Percentiles rank a stretch among this genome's conserved stretches.
Conservation (phyloP, 1,140 invertebrate species). For the Drosophila ironensis region DNA sequence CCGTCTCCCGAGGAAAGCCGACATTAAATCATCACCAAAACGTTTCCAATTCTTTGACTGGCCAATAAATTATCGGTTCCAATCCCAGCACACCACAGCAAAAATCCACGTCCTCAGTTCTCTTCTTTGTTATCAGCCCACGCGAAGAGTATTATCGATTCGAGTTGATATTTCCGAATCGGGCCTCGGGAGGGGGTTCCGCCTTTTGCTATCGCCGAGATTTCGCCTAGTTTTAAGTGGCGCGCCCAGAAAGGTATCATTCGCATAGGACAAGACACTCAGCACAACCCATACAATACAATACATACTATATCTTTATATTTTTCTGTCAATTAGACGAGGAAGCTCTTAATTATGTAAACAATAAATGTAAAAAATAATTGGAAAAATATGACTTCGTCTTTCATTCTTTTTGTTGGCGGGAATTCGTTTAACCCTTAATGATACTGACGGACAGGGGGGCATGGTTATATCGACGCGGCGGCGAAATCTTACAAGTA, state of each 20-base stretch:
- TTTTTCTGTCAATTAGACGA: slow-evolving; percentile 72
- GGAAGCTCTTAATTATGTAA: slow-evolving; percentile 52
- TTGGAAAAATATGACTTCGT: neutral
- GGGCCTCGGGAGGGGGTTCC: slow-evolving; percentile 21
- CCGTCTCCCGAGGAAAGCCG: slow-evolving; percentile 40
- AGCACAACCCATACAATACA: slow-evolving; percentile 43
- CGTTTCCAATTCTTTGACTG: slow-evolving; percentile 18
- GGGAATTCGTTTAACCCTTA: neutral
- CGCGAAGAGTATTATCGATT: slow-evolving; percentile 2
- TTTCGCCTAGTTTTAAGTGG: slow-evolving; percentile 35
- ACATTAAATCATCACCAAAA: slow-evolving; percentile 38
- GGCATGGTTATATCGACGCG: no score
- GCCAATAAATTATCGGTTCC: slow-evolving; percentile 54
- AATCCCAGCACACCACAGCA: slow-evolving; percentile 56
- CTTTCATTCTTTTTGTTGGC: neutral
- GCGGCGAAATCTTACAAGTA: no score
- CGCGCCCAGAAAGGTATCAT: slow-evolving; percentile 6
- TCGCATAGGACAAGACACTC: slow-evolving; percentile 30
- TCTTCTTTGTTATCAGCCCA: slow-evolving; percentile 42
- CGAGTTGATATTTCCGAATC: slow-evolving; percentile 53
- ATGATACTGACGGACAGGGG: no score
- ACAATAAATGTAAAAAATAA: slow-evolving; percentile 22
- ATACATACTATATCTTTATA: slow-evolving; percentile 53
- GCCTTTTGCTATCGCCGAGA: slow-evolving; percentile 41
- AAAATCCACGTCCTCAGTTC: slow-evolving; percentile 50